These are phyloP conservation scores for Cromileptes altivelis DNA, from an alignment of 2,113 vertebrate genomes.

Conservation along the genomic window DNA sequence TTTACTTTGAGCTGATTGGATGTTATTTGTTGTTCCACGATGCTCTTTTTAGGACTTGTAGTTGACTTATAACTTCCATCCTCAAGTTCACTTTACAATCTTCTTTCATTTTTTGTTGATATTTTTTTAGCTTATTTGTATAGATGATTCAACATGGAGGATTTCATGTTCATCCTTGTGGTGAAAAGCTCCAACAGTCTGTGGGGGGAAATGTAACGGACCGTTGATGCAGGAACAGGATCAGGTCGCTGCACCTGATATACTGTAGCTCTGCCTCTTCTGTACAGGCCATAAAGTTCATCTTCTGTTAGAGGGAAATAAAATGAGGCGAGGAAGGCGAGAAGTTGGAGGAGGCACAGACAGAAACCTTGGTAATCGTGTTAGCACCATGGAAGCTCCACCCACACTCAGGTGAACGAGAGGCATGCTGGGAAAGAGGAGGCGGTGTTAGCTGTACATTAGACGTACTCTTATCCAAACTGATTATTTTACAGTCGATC, in stretches of 20 bases:
- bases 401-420: conserved; percentile 8
- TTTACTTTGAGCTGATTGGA: neutral
- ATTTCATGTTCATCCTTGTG: neutral
- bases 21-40: neutral
- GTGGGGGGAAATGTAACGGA: too few species aligned
- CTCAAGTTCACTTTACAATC: neutral
- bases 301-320: neutral
- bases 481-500: conserved; percentile 36
- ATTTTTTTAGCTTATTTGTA: neutral
- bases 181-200: neutral
- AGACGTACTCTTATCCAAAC: conserved; percentile 36
- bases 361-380: neutral
- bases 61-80: too few species aligned
- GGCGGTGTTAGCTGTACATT: conserved; percentile 21
- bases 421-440: conserved; percentile 61
- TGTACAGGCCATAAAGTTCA: neutral
- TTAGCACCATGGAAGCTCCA: conserved; percentile 51
- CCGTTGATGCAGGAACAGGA: neutral
- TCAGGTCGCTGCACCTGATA: neutral
- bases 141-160: neutral
- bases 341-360: conserved; percentile 32
- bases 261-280: neutral
- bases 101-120: neutral
- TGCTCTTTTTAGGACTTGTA: conserved; percentile 10
- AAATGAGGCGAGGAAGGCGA: neutral